Base-by-base conservation (phyloP, 2,888 invertebrate genomes). In the Cecidostiba fungosa region DNA sequence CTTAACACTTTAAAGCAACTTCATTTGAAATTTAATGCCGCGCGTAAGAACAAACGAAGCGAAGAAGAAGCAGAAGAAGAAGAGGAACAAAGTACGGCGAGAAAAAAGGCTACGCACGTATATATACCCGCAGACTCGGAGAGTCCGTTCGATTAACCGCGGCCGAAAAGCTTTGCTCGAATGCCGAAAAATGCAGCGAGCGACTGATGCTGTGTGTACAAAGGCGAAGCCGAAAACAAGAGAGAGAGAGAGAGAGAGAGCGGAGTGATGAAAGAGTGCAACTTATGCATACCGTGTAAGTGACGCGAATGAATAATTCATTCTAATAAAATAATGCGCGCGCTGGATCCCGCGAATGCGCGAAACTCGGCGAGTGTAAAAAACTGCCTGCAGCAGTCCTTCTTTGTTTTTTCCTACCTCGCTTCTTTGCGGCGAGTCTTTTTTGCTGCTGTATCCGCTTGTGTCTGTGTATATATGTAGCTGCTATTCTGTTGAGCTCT, bases 241-340 rank as follows among this genome's bases (percentile, higher is more conserved):
- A 82, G 79, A 59, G 59, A 76, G 76, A 5, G n/a, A 26, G 39
- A 54, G 77, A 79, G 39, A 72, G 88, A 86, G 84, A 88, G 85
- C 85, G 88, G 88, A 91, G 92, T 92, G 92, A 92, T 92, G 91
- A 92, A 92, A 91, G 92, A 91, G 92, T 89, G 89, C 90, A 91
- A 90, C 90, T 92, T 92, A 92, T 91, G 92, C 91, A 92, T 92
- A 91, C 91, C 91, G 91, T 92, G 92, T 92, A 92, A 92, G 92
- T 92, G 92, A 92, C 90, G 89, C 90, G 88, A 89, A 91, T 92
- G 92, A 92, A 92, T 92, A 90, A 92, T 92, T 92, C 92, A 92
- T 91, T 90, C 91, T 92, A 92, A 92, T 92, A 92, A 92, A 92
- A 92, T 92, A 92, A 92, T 92, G 91, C 92, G 72, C 76, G 62